phyloP scores from a whole-genome alignment of 2,888 invertebrate genomes.

The Melanostoma mellinum region DNA sequence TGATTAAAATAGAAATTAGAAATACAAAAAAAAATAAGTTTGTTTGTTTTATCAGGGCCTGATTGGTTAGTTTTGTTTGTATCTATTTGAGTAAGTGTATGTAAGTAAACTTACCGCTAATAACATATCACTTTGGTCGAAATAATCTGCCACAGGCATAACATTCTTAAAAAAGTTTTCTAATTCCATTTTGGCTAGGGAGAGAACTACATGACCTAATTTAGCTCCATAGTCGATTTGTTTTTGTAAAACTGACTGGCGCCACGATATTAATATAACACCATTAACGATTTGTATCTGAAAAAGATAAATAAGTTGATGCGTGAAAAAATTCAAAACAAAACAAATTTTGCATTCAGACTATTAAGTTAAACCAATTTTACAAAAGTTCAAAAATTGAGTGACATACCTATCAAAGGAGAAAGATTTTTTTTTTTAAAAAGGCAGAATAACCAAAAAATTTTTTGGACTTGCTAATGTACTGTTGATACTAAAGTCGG shows the following conservation, averaged over 20 bases:
- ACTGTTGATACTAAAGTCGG: too few relatives aligned
- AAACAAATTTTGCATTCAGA: too few relatives aligned
- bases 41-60: conserved; percentile 1
- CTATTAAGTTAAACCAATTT: background rate
- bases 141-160: conserved; percentile 95
- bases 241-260: conserved; percentile 91
- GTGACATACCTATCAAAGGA: background rate
- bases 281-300: conserved; percentile 95
- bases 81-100: background rate
- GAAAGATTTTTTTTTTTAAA: too few relatives aligned
- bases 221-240: conserved; percentile 96
- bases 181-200: conserved; percentile 93
- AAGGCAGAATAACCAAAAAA: too few relatives aligned
- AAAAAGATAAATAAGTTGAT: conserved; percentile 63
- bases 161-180: conserved; percentile 94
- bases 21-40: background rate
- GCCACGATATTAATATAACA: conserved; percentile 93
- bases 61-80: background rate
- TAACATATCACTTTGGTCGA: conserved; percentile 92
- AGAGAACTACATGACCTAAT: conserved; percentile 90
- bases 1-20: conserved; percentile 78
- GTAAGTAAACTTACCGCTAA: conserved; percentile 83
- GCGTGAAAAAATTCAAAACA: too few relatives aligned
- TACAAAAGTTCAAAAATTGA: background rate
- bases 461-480: too few relatives aligned